Base-by-base conservation (phyloP, 2,888 invertebrate genomes). In the Heliconius hortense region DNA sequence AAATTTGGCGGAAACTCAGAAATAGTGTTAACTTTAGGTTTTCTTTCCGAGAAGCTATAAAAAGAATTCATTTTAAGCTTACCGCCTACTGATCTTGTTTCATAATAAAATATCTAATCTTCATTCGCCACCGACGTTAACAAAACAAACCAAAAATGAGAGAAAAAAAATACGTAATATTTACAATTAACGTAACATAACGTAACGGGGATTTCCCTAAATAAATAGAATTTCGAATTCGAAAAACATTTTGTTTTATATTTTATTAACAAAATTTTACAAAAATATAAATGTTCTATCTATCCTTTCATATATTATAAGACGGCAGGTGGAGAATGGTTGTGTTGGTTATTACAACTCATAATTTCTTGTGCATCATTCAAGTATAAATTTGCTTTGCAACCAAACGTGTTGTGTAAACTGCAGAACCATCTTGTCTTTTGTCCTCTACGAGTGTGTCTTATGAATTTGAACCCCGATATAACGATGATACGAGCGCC, bases 381-480 rank as follows among this genome's bases (percentile, higher is more conserved):
- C 5, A 82, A 79, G 28, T 78, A 75, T 0, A 83, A 60, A 8
- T 43, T 64, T 0, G 83, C 82, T 53, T 74, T 81, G 64, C 85
- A 85, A 1, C 78, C 75, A 31, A 53, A 56, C 15, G 56, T 72
- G 69, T 78, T 77, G 67, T 81, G 82, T 15, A 79, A 80, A 18
- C 79, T 79, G 60, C 82, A 82, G 71, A 80, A 80, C 82, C 82
- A 82, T 13, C 82, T 77, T 5, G 78, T 80, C 56, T 83, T 83
- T 10, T 43, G 35, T 10, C 79, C 81, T 0, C 66, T 66, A 2
- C 73, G 66, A 11, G 79, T 76, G 10, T 83, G 82, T 4, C 78
- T 73, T n/a, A 77, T 75, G 76, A 81, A 84, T 68, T 79, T 78
- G 73, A 80, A 79, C 1, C 83, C 82, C 4, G 66, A 59, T 10